Percentiles rank a stretch among this genome's conserved stretches.
These are phyloP conservation scores for Dromas ardeola DNA, from an alignment of 2,113 vertebrate genomes.

Conservation along the genomic window DNA sequence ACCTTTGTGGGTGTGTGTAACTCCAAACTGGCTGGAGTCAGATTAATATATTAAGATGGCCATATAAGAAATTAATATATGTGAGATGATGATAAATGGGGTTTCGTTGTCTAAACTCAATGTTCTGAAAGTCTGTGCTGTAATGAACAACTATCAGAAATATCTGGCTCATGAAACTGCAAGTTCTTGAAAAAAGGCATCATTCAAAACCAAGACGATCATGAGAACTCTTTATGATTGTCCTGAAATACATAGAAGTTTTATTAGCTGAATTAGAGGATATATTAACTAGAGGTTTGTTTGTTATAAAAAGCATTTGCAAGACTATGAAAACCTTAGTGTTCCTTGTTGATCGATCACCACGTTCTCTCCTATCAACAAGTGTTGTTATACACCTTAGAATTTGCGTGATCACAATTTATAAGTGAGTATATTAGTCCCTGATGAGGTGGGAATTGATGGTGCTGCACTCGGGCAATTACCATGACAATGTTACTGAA, in stretches of 20 bases:
- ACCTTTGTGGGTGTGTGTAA: neutral
- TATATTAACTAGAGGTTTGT: neutral
- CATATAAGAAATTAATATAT: neutral
- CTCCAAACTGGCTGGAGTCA: neutral
- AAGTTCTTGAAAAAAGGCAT: neutral
- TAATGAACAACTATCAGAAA: neutral
- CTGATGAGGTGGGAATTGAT: neutral
- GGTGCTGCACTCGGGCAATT: neutral
- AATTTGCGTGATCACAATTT: neutral
- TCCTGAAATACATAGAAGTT: neutral
- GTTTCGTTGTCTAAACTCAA: neutral
- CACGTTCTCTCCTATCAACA: neutral
- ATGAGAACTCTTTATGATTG: neutral
- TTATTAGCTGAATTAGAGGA: neutral
- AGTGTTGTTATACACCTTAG: neutral
- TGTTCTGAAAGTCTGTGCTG: neutral
- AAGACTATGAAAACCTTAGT: neutral
- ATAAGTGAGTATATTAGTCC: neutral
- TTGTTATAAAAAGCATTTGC: neutral
- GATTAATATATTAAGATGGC: neutral
- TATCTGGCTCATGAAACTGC: neutral
- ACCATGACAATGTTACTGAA: neutral
- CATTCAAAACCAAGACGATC: neutral
- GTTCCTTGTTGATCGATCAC: neutral
- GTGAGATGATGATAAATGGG: neutral